A percentile compares a stretch with the other conserved stretches of the same genome.
Conservation (phyloP, 2,888 invertebrate genomes). For the Amorpha juglandis region DNA sequence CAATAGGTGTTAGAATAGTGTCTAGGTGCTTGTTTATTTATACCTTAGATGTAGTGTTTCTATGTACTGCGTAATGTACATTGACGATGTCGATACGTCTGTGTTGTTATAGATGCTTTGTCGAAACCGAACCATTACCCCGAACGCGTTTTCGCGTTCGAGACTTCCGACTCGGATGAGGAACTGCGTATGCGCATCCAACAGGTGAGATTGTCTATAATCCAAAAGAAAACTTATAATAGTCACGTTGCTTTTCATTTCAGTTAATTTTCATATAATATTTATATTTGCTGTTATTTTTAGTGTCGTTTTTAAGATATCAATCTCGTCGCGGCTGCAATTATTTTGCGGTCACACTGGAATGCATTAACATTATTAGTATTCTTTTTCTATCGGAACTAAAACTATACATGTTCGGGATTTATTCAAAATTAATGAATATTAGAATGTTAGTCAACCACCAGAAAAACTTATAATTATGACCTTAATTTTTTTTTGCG, state of each 20-base stretch:
- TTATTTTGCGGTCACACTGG: too few relatives aligned
- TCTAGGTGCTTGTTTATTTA: conserved; percentile 34
- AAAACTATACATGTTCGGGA: too few relatives aligned
- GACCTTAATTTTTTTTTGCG: too few relatives aligned
- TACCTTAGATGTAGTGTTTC: not conserved
- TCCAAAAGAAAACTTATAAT: conserved; percentile 27
- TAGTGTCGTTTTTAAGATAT: too few relatives aligned
- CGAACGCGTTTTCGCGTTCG: conserved; percentile 81
- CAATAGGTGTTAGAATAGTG: conserved; percentile 32
- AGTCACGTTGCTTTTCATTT: not conserved
- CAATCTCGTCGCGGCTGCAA: too few relatives aligned
- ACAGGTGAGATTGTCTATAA: conserved; percentile 64
- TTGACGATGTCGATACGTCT: conserved; percentile 67
- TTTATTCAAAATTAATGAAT: too few relatives aligned
- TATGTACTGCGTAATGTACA: conserved; percentile 25
- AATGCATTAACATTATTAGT: too few relatives aligned
- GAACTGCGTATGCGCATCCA: conserved; percentile 81
- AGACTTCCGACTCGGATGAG: conserved; percentile 78
- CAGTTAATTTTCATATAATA: not conserved
- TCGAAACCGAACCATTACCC: conserved; percentile 82
- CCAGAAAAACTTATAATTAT: too few relatives aligned
- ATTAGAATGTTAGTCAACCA: too few relatives aligned
- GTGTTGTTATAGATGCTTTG: conserved; percentile 84
- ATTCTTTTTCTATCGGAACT: too few relatives aligned
- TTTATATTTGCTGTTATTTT: not conserved